Evolutionary conservation across 2,888 invertebrate species (phyloP), one percentile per base, ranked within the genome.

Genomic region (Bellardia pandia): DNA sequence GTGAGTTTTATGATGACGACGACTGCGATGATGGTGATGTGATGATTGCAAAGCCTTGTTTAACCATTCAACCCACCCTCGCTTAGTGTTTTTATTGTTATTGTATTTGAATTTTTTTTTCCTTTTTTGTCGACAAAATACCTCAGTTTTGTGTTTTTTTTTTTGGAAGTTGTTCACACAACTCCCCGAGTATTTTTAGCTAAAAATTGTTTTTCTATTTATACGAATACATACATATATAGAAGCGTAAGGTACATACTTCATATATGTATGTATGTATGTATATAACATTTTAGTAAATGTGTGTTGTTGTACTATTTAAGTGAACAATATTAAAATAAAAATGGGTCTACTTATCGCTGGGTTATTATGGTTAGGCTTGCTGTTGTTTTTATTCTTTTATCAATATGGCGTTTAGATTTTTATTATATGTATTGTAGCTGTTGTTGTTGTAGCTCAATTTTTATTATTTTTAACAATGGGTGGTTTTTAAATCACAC

Each of bases 391-490:
- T 75, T 33, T 79, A 77, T 84, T 74, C 76, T 77, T 79, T 75
- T 69, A 86, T 85, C 85, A 87, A 87, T 85, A 87, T 87, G 87
- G 87, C 85, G 87, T 85, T 85, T 80, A 75, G 68, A 60, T 85
- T 87, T 87, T 87, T 82, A 85, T 87, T 77, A 56, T 71, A 71
- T 75, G 42, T 23, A 40, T 51, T 51, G 71, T 77, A 66, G 77
- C 81, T 64, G 80, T 53, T 80, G 72, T 62, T 80, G 60, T 56
- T 83, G 68, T 64, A 14, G 48, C 40, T 42, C 60, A 76, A 75
- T 84, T 86, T 87, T 82, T 78, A 87, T 87, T 87, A 87, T 87
- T 87, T 87, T 87, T 87, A 85, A 85, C 87, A 82, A 87, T 87
- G 87, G 87, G 87, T 87, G 87, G 87, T 87, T 87, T 84, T 87